Conservation (phyloP, 2,888 invertebrate genomes). For the Glyphotaelius pellucidus region DNA sequence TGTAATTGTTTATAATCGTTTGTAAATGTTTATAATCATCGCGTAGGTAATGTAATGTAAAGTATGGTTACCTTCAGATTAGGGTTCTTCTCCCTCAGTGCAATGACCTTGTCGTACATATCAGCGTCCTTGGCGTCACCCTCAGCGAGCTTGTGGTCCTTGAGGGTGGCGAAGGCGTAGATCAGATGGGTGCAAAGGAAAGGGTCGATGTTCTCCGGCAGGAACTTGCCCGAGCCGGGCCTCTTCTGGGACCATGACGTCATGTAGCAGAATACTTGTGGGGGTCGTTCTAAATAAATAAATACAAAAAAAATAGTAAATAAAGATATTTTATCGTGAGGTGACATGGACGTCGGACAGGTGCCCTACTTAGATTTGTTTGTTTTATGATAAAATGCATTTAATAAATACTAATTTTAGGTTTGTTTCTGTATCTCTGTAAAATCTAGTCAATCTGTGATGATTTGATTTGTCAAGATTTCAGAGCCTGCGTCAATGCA, state of each 20-base stretch:
- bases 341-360: no score
- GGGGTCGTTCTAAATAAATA: conserved; percentile 83
- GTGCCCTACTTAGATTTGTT: no score
- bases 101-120: conserved; percentile 91
- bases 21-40: no score
- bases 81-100: conserved; percentile 91
- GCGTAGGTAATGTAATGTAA: neutral
- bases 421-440: no score
- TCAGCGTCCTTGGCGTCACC: conserved; percentile 89
- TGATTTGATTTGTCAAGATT: no score
- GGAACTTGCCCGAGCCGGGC: conserved; percentile 91
- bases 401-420: no score
- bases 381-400: no score
- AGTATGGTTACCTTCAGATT: conserved; percentile 83
- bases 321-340: no score
- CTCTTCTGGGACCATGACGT: conserved; percentile 98
- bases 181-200: conserved; percentile 95
- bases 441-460: no score
- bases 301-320: conserved; percentile 3
- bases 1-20: no score
- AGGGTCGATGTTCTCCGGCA: conserved; percentile 92
- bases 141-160: conserved; percentile 89
- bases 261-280: conserved; percentile 95
- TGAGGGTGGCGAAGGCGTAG: conserved; percentile 95
- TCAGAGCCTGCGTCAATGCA: no score